These are phyloP conservation scores for Helobdella robusta DNA, from an alignment of 2,888 invertebrate genomes.

Conservation along the genomic window DNA sequence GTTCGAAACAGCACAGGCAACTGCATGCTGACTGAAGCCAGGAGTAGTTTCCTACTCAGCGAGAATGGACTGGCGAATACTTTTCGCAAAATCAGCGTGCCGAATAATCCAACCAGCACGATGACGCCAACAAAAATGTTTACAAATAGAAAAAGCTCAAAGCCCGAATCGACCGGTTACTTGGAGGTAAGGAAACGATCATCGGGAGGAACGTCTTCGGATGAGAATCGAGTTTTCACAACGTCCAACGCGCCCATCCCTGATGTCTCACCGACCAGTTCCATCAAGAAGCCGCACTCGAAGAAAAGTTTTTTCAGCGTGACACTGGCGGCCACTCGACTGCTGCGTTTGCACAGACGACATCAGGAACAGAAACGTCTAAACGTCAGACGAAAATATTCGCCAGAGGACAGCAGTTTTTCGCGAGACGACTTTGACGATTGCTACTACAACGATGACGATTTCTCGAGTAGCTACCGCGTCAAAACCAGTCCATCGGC, in stretches of 20 bases:
- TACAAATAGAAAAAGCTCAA: not conserved
- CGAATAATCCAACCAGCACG: not conserved
- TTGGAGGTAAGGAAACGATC: not conserved
- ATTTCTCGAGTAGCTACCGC: not conserved
- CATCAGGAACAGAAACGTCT: not conserved
- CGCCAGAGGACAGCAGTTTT: not conserved
- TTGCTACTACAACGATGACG: not conserved
- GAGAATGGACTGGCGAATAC: not conserved
- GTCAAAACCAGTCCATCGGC: not conserved
- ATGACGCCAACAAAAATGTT: no score
- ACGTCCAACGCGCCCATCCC: not conserved
- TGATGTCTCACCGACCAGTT: not conserved
- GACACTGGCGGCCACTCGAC: conserved; percentile 2
- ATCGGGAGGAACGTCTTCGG: not conserved
- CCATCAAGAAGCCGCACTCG: no score
- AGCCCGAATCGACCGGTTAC: not conserved
- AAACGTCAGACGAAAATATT: not conserved
- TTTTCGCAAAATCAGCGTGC: conserved; percentile 11
- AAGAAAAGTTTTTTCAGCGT: conserved; percentile 15
- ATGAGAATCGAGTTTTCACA: not conserved
- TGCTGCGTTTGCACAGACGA: conserved; percentile 8
- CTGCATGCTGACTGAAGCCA: not conserved
- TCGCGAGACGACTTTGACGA: no score
- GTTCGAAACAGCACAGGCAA: not conserved
- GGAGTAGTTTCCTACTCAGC: conserved; percentile 5